Evolutionary conservation across 2,797 vertebrate species (phyloP), one percentile per base, ranked within the genome.

Genomic region (Todus mexicanus): DNA sequence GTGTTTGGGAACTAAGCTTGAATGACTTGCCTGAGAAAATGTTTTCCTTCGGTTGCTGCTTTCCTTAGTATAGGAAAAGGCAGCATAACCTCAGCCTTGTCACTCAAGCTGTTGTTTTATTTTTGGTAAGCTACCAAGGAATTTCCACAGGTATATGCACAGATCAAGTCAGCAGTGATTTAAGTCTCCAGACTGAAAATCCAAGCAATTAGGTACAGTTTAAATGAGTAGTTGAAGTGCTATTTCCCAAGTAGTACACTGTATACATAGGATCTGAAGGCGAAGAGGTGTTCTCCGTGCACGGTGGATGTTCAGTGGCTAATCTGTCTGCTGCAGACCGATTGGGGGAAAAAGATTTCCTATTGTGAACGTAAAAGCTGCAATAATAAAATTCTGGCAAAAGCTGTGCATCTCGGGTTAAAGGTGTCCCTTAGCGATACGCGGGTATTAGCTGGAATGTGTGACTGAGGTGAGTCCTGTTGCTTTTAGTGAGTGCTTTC

Each of bases 81-180:
- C 73, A 83, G 22, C 21, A 13, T 37, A 78, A 45, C 38, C 50
- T 78, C 9, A 75, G 66, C 43, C 42, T 90, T 87, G 65, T 56
- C 38, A 18, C 11, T 74, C 33, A 26, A 47, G 38, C 85, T 89
- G 40, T 29, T 90, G 75, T 73, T 92, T 90, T 50, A 29, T 61
- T 87, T 95, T 76, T 90, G 54, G 86, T 76, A 57, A 82, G n/a
- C 35, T 92, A 86, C 74, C 45, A 77, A 84, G 68, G 80, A 69
- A 61, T 87, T 86, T 81, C 66, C 4, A 15, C 0, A 23, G 68
- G 33, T 85, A 13, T 43, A 42, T 2, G 10, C 11, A 56, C 81
- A 85, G 61, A 42, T 79, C 35, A 16, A 23, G 45, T 35, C 60
- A 42, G 50, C 0, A 2, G 35, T 56, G 43, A 66, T 59, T 64